Percentiles rank a stretch among this genome's conserved stretches.
phyloP scores from a whole-genome alignment of 2,113 vertebrate genomes.

The Archocentrus centrarchus region DNA sequence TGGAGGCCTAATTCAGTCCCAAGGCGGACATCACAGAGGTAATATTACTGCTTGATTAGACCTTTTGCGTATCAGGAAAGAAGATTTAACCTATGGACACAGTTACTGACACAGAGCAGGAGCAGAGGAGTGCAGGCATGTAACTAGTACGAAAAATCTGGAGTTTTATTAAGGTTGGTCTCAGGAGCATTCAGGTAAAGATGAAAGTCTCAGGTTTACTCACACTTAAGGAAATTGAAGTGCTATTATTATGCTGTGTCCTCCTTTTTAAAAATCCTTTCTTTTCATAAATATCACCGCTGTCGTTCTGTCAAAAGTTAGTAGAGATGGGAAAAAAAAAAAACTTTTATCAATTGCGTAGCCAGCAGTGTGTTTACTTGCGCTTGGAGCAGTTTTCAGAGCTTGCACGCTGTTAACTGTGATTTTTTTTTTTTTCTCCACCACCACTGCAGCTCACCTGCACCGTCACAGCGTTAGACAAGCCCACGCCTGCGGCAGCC shows the following conservation, averaged over 20 bases:
- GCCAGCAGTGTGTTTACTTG: too few species aligned
- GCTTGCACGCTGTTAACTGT: too few species aligned
- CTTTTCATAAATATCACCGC: too few species aligned
- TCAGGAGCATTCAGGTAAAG: neutral
- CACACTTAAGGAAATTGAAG: neutral
- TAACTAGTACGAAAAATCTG: neutral
- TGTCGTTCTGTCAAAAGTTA: neutral
- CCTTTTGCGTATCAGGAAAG: neutral
- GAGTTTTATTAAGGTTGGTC: neutral
- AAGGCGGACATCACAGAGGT: neutral
- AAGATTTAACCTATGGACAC: neutral
- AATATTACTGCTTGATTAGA: neutral
- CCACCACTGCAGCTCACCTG: conserved; percentile 9
- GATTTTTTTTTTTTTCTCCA: neutral
- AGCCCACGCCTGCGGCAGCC: conserved; percentile 16
- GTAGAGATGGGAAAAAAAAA: neutral
- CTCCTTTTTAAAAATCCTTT: neutral
- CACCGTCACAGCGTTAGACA: neutral
- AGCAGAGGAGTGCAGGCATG: neutral
- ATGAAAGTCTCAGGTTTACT: neutral
- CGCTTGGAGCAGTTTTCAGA: too few species aligned
- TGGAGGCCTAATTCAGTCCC: neutral
- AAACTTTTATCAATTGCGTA: neutral
- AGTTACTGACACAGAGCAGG: neutral
- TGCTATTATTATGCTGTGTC: neutral